Evolutionary conservation across 2,113 vertebrate species (phyloP).

Genomic region (Otis tarda): DNA sequence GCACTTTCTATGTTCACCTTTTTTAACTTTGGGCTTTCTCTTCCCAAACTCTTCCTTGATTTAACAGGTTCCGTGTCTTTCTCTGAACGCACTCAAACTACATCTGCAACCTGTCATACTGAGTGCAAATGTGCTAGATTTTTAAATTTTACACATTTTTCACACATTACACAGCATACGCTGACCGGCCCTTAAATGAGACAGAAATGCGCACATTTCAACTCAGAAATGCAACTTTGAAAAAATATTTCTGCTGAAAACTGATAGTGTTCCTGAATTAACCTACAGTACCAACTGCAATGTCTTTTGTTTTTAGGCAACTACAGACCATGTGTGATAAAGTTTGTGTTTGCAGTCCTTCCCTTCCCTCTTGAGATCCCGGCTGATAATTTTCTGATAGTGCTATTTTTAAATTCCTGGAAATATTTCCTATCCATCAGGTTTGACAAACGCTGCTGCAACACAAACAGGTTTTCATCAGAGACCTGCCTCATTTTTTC

Average conservation of each 20-base stretch:
- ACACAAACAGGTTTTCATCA: background rate
- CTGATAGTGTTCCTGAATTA: background rate
- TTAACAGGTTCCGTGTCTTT: background rate
- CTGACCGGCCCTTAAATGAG: background rate
- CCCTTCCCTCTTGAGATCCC: fast-evolving
- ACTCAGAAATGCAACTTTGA: background rate
- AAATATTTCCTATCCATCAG: background rate
- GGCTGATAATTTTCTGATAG: background rate
- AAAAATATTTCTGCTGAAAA: background rate
- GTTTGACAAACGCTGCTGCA: background rate
- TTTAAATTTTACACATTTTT: too few relatives aligned
- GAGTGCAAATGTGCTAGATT: background rate
- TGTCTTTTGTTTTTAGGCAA: background rate
- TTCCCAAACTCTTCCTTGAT: background rate
- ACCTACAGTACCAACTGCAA: background rate
- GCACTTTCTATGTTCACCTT: background rate
- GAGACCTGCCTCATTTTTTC: background rate
- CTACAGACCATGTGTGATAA: fast-evolving
- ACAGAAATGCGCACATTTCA: background rate
- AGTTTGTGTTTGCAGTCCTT: background rate
- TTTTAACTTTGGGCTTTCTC: background rate
- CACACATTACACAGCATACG: too few relatives aligned
- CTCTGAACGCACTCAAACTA: background rate
- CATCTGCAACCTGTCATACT: background rate
- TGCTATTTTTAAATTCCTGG: background rate